Conservation (phyloP, 2,113 vertebrate species). For the Choloepus hoffmanni region DNA sequence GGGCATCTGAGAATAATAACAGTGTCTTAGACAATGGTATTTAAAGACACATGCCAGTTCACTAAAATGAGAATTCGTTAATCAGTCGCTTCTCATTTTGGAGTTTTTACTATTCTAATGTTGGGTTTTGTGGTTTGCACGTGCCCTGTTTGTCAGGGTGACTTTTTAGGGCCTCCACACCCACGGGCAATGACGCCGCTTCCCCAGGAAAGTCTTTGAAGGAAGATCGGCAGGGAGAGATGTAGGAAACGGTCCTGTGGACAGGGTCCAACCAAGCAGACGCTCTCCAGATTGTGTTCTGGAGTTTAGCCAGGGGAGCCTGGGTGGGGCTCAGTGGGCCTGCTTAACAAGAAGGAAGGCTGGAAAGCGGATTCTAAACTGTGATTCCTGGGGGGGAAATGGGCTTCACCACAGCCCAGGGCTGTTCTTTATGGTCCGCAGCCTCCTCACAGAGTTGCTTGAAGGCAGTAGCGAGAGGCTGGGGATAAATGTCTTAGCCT, state of each 20-base stretch:
- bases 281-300: neutral
- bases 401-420: rapidly evolving
- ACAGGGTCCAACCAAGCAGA: neutral
- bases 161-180: neutral
- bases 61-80: neutral
- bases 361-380: neutral
- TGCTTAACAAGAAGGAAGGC: neutral
- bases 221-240: neutral
- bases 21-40: neutral
- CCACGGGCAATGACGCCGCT: neutral
- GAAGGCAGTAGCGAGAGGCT: neutral
- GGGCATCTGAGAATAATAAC: conserved; percentile 11
- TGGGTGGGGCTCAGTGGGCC: neutral
- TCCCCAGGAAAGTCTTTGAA: neutral
- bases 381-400: neutral
- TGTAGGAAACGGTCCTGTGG: neutral
- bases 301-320: neutral
- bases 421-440: too few relatives aligned
- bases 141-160: neutral
- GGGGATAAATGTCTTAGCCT: neutral
- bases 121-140: neutral
- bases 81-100: neutral
- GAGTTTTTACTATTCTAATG: neutral
- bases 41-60: neutral
- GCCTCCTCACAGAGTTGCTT: neutral